These are phyloP conservation scores for Torymus auratus DNA, from an alignment of 2,888 invertebrate genomes.

Conservation along the genomic window DNA sequence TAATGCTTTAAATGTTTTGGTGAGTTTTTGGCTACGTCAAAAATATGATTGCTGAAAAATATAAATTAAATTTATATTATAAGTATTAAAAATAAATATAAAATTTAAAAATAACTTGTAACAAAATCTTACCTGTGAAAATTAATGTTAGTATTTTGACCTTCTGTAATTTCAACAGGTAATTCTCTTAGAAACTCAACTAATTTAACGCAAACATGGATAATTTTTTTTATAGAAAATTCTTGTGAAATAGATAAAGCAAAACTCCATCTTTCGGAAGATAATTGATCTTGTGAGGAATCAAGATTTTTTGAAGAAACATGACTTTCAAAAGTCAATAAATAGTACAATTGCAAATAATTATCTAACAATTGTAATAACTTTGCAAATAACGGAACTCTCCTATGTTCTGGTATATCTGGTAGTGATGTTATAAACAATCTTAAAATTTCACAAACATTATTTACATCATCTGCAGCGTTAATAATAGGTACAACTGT, in stretches of 20 bases:
- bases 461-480: conserved; percentile 72
- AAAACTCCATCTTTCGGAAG: conserved; percentile 79
- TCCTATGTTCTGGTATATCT: conserved; percentile 95
- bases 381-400: conserved; percentile 87
- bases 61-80: neutral
- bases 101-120: conserved; percentile 8
- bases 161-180: conserved; percentile 81
- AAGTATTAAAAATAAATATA: conserved; percentile 14
- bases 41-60: conserved; percentile 77
- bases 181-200: conserved; percentile 82
- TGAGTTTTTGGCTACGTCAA: conserved; percentile 82
- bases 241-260: conserved; percentile 82
- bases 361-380: conserved; percentile 86
- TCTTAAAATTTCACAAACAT: conserved; percentile 84
- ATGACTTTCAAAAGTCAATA: conserved; percentile 85
- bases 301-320: conserved; percentile 75
- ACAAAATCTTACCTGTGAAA: conserved; percentile 45
- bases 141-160: conserved; percentile 59
- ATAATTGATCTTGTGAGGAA: conserved; percentile 74
- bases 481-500: conserved; percentile 91
- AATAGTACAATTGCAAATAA: conserved; percentile 85
- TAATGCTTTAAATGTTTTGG: conserved; percentile 89
- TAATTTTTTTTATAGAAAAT: conserved; percentile 81
- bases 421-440: conserved; percentile 94
- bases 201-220: conserved; percentile 83